A percentile compares a stretch with the other conserved stretches of the same genome.
These are phyloP conservation scores for Pentalonia nigronervosa DNA, from an alignment of 1,140 invertebrate genomes.

Conservation along the genomic window DNA sequence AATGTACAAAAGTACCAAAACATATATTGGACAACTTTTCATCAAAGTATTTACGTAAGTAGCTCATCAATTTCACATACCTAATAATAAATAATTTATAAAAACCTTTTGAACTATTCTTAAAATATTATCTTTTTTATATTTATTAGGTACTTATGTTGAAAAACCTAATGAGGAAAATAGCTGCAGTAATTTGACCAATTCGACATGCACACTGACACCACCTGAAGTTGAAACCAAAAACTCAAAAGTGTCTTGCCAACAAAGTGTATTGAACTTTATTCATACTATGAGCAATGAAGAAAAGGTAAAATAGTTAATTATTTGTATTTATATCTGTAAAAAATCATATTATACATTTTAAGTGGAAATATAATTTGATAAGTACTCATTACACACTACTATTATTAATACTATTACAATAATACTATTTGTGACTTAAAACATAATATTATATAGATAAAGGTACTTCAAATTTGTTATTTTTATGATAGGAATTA, in stretches of 20 bases:
- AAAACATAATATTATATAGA: neutral
- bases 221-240: neutral
- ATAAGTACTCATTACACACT: neutral
- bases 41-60: neutral
- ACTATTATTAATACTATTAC: neutral
- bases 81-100: no score
- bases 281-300: neutral
- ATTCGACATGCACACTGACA: neutral
- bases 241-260: neutral
- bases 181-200: no score
- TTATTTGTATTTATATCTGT: neutral
- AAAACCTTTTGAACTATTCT: no score
- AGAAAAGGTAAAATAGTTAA: constrained; percentile 20
- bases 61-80: neutral
- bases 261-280: neutral
- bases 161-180: no score
- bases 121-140: no score
- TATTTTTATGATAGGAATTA: neutral
- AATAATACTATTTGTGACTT: neutral
- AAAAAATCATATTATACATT: neutral
- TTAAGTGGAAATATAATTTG: neutral
- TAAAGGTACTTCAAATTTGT: neutral
- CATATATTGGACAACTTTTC: neutral
- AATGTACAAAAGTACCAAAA: neutral
- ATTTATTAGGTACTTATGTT: no score